Evolutionary conservation across 2,888 invertebrate genomes (phyloP).

Genomic region (Silvanus unidentatus): DNA sequence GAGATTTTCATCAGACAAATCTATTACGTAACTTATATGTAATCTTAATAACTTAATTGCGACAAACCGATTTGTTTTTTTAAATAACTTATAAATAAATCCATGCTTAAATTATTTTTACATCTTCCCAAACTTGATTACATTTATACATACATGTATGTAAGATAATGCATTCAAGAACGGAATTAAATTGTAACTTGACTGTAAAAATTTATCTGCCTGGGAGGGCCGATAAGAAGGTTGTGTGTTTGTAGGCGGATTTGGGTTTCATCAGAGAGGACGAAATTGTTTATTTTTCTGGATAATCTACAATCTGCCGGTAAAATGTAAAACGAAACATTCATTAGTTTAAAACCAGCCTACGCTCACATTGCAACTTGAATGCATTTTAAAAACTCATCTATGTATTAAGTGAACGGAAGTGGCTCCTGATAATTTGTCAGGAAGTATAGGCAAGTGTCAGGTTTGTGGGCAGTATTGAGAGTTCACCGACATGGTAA

Average conservation of each 20-base stretch:
- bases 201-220: slow-evolving; percentile 2
- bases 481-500: neutral
- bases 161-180: too few relatives aligned
- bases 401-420: neutral
- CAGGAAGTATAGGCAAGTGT: neutral
- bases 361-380: neutral
- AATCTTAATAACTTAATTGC: too few relatives aligned
- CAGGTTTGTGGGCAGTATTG: slow-evolving; percentile 3
- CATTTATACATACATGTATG: too few relatives aligned
- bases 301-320: slow-evolving; percentile 2
- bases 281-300: slow-evolving; percentile 1
- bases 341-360: neutral
- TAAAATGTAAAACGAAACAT: slow-evolving; percentile 1
- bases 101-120: too few relatives aligned
- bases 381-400: neutral
- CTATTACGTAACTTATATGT: too few relatives aligned
- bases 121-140: too few relatives aligned
- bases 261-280: slow-evolving; percentile 1
- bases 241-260: neutral
- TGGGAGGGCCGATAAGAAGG: neutral
- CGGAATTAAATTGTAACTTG: neutral
- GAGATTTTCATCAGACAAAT: too few relatives aligned
- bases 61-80: too few relatives aligned
- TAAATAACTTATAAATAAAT: too few relatives aligned
- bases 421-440: neutral